Evolutionary conservation across 2,797 vertebrate species (phyloP).

Genomic region (Adrianichthys oophorus): DNA sequence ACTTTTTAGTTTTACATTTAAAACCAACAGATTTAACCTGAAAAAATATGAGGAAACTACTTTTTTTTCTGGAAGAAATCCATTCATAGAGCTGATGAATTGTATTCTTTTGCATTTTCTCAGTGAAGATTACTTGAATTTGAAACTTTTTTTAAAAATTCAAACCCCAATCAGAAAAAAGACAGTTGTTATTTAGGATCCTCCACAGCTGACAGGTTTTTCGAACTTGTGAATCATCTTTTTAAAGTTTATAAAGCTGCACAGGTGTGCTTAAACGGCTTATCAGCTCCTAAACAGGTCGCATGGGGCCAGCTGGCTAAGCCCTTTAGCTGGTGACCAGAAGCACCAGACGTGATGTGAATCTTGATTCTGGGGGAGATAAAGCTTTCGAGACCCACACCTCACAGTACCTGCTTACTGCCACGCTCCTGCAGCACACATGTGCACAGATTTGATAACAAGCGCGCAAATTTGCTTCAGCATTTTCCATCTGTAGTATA

Average conservation of each 20-base stretch:
- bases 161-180: too few relatives aligned
- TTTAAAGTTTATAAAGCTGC: constrained; percentile 26
- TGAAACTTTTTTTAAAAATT: background rate
- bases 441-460: constrained; percentile 31
- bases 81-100: background rate
- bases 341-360: constrained; percentile 56
- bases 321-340: constrained; percentile 63
- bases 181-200: background rate
- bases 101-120: background rate
- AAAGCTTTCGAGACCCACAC: constrained; percentile 36
- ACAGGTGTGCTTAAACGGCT: constrained; percentile 45
- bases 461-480: constrained; percentile 19
- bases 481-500: constrained; percentile 46
- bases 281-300: constrained; percentile 66
- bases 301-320: constrained; percentile 58
- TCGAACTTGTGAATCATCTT: constrained; percentile 27
- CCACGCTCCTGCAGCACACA: constrained; percentile 13
- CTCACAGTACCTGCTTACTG: constrained; percentile 18
- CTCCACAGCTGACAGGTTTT: constrained; percentile 25
- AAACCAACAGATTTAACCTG: too few relatives aligned
- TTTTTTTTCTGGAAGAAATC: too few relatives aligned
- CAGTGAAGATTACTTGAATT: background rate
- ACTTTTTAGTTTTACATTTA: too few relatives aligned
- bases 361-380: constrained; percentile 52
- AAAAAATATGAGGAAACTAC: too few relatives aligned